phyloP scores from a whole-genome alignment of 2,113 vertebrate species.

The Felis chaus region DNA sequence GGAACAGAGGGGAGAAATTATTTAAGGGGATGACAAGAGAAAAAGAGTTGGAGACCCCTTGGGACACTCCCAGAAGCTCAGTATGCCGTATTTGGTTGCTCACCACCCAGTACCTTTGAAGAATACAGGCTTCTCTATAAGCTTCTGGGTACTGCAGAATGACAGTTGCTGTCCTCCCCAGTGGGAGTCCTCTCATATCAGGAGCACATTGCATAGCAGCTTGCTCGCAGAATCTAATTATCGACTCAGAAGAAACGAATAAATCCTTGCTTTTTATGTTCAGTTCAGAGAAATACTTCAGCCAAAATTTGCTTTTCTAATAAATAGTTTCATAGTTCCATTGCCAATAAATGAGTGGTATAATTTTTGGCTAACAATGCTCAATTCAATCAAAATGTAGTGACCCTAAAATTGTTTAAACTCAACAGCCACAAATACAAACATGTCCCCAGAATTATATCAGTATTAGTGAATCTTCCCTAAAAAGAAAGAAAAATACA shows the following conservation, averaged over 20 bases:
- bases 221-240: not conserved
- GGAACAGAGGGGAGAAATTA: not conserved
- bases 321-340: not conserved
- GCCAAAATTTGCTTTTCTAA: not conserved
- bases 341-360: slow-evolving; percentile 14
- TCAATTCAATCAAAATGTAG: slow-evolving; percentile 4
- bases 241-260: not conserved
- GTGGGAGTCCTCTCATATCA: not conserved
- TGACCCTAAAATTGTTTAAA: not conserved
- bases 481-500: not conserved
- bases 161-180: not conserved
- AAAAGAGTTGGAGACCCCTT: not conserved
- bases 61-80: not conserved
- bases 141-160: not conserved
- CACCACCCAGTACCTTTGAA: not conserved
- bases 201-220: not conserved
- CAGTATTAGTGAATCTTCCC: not conserved
- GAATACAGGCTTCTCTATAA: not conserved
- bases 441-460: not conserved
- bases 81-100: not conserved
- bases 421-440: not conserved
- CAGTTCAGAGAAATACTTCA: not conserved
- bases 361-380: not conserved
- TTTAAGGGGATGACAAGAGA: not conserved
- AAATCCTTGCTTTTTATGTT: not conserved